These are phyloP conservation scores for Serrognathus titanus DNA, from an alignment of 2,888 invertebrate genomes.

Conservation along the genomic window DNA sequence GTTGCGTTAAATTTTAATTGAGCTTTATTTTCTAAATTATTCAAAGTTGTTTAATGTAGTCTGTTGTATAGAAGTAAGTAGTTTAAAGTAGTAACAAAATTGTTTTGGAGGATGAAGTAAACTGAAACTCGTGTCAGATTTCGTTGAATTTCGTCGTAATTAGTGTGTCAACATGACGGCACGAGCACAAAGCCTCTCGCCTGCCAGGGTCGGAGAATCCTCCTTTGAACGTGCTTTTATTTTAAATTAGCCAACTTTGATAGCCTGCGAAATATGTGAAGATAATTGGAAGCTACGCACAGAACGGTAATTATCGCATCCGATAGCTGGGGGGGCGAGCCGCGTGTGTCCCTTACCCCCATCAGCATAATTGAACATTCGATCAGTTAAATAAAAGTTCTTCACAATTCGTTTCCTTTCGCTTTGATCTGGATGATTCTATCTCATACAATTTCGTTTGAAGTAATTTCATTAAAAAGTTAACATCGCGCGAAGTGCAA, in stretches of 20 bases:
- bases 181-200: slow-evolving; percentile 31
- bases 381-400: slow-evolving; percentile 1
- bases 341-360: slow-evolving; percentile 15
- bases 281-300: slow-evolving; percentile 28
- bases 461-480: background rate
- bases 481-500: too few relatives aligned
- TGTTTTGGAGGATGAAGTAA: too few relatives aligned
- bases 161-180: slow-evolving; percentile 34
- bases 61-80: too few relatives aligned
- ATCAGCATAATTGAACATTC: slow-evolving; percentile 7
- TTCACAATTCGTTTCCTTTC: background rate
- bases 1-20: too few relatives aligned
- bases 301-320: slow-evolving; percentile 28
- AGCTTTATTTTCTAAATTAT: too few relatives aligned
- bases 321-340: slow-evolving; percentile 20
- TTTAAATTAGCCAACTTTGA: slow-evolving; percentile 28
- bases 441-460: background rate
- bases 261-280: slow-evolving; percentile 25
- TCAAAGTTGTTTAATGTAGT: too few relatives aligned
- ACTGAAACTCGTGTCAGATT: too few relatives aligned
- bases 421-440: background rate
- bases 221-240: slow-evolving; percentile 33
- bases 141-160: slow-evolving; percentile 34
- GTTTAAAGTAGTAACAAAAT: too few relatives aligned
- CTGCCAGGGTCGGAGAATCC: slow-evolving; percentile 30